phyloP scores from a whole-genome alignment of 2,888 invertebrate species.

The Drosophila longiperda region DNA sequence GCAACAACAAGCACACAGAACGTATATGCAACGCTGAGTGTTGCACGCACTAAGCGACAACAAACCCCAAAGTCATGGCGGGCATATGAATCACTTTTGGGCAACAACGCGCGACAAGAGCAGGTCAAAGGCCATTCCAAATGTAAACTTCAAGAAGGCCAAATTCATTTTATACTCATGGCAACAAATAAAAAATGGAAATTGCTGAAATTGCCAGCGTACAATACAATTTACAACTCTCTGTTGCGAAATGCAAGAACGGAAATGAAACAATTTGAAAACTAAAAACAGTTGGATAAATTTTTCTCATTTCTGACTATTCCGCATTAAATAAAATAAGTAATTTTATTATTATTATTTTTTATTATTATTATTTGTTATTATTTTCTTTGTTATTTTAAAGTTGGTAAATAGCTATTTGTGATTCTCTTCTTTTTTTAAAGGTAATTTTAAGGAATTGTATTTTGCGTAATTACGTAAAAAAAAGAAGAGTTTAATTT shows the following conservation, averaged over 20 bases:
- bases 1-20: slow-evolving; percentile 8
- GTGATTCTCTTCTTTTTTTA: background rate
- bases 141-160: slow-evolving; percentile 54
- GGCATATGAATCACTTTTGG: slow-evolving; percentile 50
- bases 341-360: too few species aligned
- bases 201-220: slow-evolving; percentile 40
- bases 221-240: slow-evolving; percentile 38
- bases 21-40: slow-evolving; percentile 55
- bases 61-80: slow-evolving; percentile 40
- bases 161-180: slow-evolving; percentile 42
- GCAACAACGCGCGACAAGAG: slow-evolving; percentile 13
- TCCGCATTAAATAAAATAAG: background rate
- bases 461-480: background rate
- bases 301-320: too few species aligned
- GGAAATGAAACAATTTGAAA: slow-evolving; percentile 12
- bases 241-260: slow-evolving; percentile 9
- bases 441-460: background rate
- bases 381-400: background rate
- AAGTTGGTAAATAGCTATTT: background rate
- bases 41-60: slow-evolving; percentile 52
- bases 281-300: background rate
- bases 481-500: background rate
- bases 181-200: slow-evolving; percentile 3
- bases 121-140: slow-evolving; percentile 53
- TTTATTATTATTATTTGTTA: background rate